Percentiles rank a stretch among this genome's conserved stretches.
phyloP scores from a whole-genome alignment of 2,888 invertebrate species.

The Scaptomyza reducta region DNA sequence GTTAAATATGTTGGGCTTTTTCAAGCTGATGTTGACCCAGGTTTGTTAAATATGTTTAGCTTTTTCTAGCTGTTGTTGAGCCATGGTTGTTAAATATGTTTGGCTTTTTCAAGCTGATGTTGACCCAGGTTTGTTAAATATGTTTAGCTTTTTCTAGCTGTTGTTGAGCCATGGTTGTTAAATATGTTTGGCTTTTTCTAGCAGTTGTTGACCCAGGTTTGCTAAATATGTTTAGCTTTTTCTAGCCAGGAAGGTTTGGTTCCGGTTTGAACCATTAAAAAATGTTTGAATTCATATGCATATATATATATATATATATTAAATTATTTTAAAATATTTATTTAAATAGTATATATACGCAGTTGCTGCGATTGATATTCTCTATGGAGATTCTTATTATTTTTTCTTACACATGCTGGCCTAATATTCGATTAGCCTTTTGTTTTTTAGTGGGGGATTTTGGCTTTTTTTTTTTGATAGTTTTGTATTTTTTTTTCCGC shows the following conservation, averaged over 20 bases:
- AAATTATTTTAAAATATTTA: conserved; percentile 61
- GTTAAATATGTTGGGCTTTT: too few species aligned
- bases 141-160: too few species aligned
- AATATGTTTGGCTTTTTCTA: conserved; percentile 7
- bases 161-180: too few species aligned
- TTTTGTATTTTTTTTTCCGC: conserved; percentile 18
- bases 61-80: too few species aligned
- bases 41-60: too few species aligned
- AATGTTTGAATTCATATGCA: conserved; percentile 9
- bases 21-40: too few species aligned
- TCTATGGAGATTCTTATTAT: conserved; percentile 32
- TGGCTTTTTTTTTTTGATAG: conserved; percentile 8
- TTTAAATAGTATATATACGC: conserved; percentile 36
- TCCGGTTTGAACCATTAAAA: background rate
- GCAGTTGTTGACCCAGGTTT: too few species aligned
- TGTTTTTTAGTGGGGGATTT: background rate
- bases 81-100: too few species aligned
- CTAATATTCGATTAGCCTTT: conserved; percentile 56
- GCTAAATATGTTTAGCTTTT: too few species aligned
- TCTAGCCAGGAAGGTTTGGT: too few species aligned
- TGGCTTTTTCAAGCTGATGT: too few species aligned
- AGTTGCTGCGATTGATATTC: conserved; percentile 35
- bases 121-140: too few species aligned
- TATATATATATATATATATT: conserved; percentile 41
- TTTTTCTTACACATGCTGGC: conserved; percentile 24